A percentile compares a stretch with the other conserved stretches of the same genome.
These are phyloP conservation scores for Ametastegia equiseti DNA, from an alignment of 2,888 invertebrate genomes.

Conservation along the genomic window DNA sequence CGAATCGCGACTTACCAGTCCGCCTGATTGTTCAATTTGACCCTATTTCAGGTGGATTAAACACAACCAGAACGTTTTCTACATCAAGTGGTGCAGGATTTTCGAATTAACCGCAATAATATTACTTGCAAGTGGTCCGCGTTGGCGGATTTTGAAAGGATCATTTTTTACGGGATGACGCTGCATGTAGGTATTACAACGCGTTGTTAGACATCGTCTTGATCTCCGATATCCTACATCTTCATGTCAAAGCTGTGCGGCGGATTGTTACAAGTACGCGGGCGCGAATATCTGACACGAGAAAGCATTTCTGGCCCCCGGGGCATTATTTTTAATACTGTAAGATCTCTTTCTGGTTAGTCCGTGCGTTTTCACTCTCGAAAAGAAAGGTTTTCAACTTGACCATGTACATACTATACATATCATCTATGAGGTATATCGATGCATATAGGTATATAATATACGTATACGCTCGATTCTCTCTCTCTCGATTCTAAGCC, in stretches of 20 bases:
- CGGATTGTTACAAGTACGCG: background rate
- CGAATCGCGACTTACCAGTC: no score
- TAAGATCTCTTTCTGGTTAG: slow-evolving; percentile 10
- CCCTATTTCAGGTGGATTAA: no score
- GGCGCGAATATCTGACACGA: slow-evolving; percentile 26
- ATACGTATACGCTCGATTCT: background rate
- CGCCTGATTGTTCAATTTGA: no score
- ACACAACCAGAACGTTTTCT: no score
- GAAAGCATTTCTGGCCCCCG: slow-evolving; percentile 39
- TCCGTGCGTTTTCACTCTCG: slow-evolving; percentile 33
- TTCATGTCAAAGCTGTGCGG: background rate
- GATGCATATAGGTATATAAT: background rate
- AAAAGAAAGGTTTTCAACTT: slow-evolving; percentile 39
- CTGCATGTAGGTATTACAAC: background rate
- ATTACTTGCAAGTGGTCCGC: no score
- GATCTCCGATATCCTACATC: slow-evolving; percentile 1
- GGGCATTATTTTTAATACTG: slow-evolving; percentile 19
- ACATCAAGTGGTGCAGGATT: no score
- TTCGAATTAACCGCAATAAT: no score
- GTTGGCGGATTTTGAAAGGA: no score
- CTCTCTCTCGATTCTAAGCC: background rate
- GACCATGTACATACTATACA: no score
- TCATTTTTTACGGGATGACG: no score
- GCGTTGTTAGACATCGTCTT: background rate
- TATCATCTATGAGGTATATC: background rate